Evolutionary conservation across 2,113 vertebrate genomes (phyloP).

Genomic region (Porphyrio hochstetteri): DNA sequence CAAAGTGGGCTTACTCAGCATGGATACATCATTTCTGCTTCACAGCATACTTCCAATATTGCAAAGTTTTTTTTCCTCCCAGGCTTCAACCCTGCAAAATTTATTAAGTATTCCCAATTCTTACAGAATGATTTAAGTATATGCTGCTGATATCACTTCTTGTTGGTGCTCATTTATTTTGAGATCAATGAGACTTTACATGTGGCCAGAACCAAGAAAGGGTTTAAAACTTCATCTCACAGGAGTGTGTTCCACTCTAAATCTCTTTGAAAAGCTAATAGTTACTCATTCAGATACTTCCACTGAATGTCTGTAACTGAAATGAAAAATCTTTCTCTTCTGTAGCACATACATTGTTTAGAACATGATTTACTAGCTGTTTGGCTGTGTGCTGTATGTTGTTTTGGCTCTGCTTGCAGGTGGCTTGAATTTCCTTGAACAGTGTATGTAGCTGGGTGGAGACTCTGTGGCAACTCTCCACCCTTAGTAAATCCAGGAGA

Average conservation of each 20-base stretch:
- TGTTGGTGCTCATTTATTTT: neutral
- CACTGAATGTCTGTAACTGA: neutral
- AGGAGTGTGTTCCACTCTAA: neutral
- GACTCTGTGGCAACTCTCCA: neutral
- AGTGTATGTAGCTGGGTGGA: neutral
- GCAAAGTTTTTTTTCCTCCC: neutral
- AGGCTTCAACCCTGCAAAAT: neutral
- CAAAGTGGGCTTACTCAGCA: neutral
- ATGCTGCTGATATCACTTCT: neutral
- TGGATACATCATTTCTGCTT: conserved; percentile 14
- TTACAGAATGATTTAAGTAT: neutral
- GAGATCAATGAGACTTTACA: neutral
- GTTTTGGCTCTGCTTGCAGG: neutral
- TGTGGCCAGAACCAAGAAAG: neutral
- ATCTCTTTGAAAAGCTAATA: neutral
- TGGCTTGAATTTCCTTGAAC: neutral
- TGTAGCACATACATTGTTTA: neutral
- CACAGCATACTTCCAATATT: neutral
- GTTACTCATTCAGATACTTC: neutral
- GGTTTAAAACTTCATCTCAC: neutral
- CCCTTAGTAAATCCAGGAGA: neutral
- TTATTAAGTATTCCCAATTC: neutral
- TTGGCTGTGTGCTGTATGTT: neutral
- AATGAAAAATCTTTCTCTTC: neutral
- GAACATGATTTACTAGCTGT: neutral